Percentiles rank a stretch among this genome's conserved stretches.
Conservation (phyloP, 2,113 vertebrate genomes). For the Neogale vison region DNA sequence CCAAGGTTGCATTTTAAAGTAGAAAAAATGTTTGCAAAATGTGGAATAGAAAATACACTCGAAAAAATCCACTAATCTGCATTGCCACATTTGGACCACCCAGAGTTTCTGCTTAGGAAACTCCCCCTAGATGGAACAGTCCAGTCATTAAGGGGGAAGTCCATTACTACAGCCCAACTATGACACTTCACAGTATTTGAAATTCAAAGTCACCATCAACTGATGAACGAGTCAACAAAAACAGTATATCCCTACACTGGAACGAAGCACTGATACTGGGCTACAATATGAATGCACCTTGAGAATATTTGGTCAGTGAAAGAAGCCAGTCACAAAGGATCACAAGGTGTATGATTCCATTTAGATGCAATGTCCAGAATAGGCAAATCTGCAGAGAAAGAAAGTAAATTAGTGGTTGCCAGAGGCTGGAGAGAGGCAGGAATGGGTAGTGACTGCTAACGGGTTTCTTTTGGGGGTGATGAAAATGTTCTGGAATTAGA, state of each 20-base stretch:
- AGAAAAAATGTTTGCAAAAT: constrained; percentile 43
- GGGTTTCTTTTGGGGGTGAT: neutral
- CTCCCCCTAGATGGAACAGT: neutral
- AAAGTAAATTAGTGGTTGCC: neutral
- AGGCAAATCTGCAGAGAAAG: neutral
- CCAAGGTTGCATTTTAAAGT: constrained; percentile 44
- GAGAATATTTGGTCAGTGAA: constrained; percentile 4
- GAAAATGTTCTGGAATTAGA: constrained; percentile 51
- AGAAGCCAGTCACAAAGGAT: neutral
- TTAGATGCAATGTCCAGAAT: neutral
- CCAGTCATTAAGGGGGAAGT: neutral
- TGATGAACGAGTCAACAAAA: neutral
- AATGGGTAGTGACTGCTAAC: neutral
- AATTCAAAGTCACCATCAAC: constrained; percentile 34
- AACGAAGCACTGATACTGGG: neutral
- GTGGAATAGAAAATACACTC: constrained; percentile 30
- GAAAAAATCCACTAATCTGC: neutral
- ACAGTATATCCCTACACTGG: neutral
- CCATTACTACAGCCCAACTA: neutral
- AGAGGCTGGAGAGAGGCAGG: neutral
- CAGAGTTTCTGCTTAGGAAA: neutral
- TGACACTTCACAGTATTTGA: neutral
- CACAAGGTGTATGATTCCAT: neutral
- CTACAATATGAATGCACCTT: neutral
- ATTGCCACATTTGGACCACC: neutral